These are phyloP conservation scores for Uria lomvia DNA, from an alignment of 2,113 vertebrate species.

Conservation along the genomic window DNA sequence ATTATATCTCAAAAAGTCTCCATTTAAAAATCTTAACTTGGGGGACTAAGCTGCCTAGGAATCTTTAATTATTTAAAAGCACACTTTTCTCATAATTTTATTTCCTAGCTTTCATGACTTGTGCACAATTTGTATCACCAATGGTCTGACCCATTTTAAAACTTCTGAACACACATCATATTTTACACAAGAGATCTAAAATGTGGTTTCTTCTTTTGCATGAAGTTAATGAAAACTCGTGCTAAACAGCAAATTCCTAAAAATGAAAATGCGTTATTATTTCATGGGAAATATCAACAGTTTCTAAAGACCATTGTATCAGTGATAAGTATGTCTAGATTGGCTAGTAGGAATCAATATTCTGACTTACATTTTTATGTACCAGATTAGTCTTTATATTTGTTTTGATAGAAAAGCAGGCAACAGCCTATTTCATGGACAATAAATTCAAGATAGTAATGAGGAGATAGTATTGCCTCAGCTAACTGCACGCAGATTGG, in stretches of 20 bases:
- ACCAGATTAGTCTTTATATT: conserved; percentile 76
- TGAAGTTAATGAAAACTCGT: conserved; percentile 3
- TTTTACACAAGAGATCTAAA: neutral
- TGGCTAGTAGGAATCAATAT: conserved; percentile 51
- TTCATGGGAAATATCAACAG: conserved; percentile 19
- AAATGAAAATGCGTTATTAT: neutral
- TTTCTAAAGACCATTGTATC: neutral
- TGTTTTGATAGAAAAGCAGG: conserved; percentile 78
- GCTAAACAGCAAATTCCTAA: neutral
- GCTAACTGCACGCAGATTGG: conserved; percentile 75
- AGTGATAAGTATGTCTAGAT: neutral
- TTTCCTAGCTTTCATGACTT: neutral
- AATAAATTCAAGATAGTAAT: conserved; percentile 80
- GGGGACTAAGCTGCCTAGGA: neutral
- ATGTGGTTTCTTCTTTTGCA: neutral
- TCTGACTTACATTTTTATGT: conserved; percentile 68
- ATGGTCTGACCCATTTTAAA: conserved; percentile 1
- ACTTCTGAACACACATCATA: neutral
- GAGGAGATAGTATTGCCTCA: conserved; percentile 69
- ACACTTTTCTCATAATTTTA: neutral
- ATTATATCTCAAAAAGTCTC: neutral
- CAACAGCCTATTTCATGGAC: conserved; percentile 79
- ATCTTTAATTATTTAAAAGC: neutral
- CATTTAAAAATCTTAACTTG: neutral
- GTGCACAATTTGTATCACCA: neutral